phyloP scores from a whole-genome alignment of 1,140 invertebrate genomes.

The Apis laboriosa region DNA sequence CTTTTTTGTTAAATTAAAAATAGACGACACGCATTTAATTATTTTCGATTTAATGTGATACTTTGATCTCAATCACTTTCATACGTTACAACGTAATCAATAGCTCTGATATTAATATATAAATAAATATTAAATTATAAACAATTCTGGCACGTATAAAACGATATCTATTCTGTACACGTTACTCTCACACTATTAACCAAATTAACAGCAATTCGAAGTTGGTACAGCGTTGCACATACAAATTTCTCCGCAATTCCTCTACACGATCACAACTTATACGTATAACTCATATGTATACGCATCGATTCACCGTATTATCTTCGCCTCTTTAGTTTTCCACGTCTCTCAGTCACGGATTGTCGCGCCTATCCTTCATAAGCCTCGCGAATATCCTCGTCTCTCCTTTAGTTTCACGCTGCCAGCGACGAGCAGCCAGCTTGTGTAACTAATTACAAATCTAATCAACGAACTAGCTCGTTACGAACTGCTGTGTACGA shows the following conservation, averaged over 20 bases:
- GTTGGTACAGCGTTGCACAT: neutral
- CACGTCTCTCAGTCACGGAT: neutral
- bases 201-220: slow-evolving; percentile 11
- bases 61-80: no score
- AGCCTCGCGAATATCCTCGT: neutral
- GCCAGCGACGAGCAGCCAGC: neutral
- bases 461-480: slow-evolving; percentile 56
- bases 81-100: no score
- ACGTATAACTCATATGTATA: neutral
- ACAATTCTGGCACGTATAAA: no score
- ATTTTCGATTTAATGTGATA: no score
- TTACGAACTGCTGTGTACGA: slow-evolving; percentile 35
- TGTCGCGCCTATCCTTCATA: neutral
- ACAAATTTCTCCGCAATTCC: neutral
- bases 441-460: slow-evolving; percentile 53
- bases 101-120: no score
- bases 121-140: no score
- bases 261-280: neutral
- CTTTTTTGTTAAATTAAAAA: no score
- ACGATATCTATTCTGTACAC: no score
- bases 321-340: slow-evolving; percentile 12
- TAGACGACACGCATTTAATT: no score
- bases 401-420: slow-evolving; percentile 3
- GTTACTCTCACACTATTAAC: neutral
- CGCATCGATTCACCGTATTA: slow-evolving; percentile 24